These are phyloP conservation scores for Phocides pigmalion DNA, from an alignment of 1,140 invertebrate genomes.

Conservation along the genomic window DNA sequence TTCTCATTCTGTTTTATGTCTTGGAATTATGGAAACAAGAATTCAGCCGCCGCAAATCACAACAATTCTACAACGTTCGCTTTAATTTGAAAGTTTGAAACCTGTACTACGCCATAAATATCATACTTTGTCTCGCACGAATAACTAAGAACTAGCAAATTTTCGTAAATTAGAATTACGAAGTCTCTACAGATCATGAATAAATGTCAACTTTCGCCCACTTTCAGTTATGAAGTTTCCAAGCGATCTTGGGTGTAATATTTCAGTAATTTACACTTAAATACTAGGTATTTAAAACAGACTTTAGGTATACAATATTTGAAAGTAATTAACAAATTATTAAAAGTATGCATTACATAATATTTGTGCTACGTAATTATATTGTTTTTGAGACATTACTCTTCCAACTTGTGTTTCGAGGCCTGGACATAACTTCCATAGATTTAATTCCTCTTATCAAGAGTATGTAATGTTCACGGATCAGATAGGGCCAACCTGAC, in stretches of 20 bases:
- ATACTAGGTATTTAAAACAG: neutral
- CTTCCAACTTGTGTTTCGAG: no score
- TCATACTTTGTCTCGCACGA: neutral
- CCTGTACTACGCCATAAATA: neutral
- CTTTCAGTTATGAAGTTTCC: neutral
- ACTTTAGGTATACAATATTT: no score
- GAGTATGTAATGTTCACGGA: no score
- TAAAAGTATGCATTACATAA: no score
- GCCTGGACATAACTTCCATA: no score
- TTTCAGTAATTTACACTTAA: neutral
- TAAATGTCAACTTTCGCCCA: neutral
- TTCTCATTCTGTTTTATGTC: conserved; percentile 11
- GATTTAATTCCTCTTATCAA: no score
- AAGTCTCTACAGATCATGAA: neutral
- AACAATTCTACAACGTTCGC: neutral
- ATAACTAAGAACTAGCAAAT: neutral
- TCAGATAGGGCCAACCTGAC: no score
- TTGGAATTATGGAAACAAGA: conserved; percentile 12
- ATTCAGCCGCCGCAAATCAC: conserved; percentile 5
- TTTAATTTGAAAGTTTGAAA: neutral
- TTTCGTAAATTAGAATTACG: neutral
- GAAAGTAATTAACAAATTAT: no score
- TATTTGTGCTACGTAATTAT: no score
- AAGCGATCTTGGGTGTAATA: neutral
- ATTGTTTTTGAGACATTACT: no score